Percentiles rank a stretch among this genome's conserved stretches.
phyloP scores from a whole-genome alignment of 1,140 invertebrate genomes.

The Euura lappo region DNA sequence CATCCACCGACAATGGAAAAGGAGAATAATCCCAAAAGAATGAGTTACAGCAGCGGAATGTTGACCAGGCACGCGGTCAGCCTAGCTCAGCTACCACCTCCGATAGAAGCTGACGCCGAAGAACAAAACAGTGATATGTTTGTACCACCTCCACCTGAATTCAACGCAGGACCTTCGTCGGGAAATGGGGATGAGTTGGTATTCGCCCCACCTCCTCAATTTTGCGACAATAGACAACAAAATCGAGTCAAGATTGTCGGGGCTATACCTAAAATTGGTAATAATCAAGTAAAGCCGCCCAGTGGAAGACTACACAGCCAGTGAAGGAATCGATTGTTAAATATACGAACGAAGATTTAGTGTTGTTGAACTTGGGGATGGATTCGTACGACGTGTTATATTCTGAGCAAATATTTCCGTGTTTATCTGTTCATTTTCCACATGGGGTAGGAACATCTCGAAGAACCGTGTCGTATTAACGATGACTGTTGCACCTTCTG shows the following conservation, averaged over 20 bases:
- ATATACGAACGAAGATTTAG: slow-evolving; percentile 29
- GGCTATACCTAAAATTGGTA: slow-evolving; percentile 71
- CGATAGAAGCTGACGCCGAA: slow-evolving; percentile 77
- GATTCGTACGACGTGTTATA: too few relatives aligned
- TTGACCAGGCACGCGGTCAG: slow-evolving; percentile 75
- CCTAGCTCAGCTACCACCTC: slow-evolving; percentile 80
- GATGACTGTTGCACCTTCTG: too few relatives aligned
- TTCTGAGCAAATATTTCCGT: too few relatives aligned
- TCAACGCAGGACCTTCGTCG: slow-evolving; percentile 62
- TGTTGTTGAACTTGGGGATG: background rate
- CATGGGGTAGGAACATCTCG: too few relatives aligned
- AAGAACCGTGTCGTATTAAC: too few relatives aligned
- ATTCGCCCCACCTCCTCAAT: slow-evolving; percentile 75
- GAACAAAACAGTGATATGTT: slow-evolving; percentile 70
- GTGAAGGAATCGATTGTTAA: slow-evolving; percentile 41
- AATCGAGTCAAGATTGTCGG: slow-evolving; percentile 78
- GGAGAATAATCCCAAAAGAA: slow-evolving; percentile 44
- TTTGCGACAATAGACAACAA: slow-evolving; percentile 65
- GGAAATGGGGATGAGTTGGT: slow-evolving; percentile 61
- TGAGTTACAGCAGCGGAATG: slow-evolving; percentile 57
- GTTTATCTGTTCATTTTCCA: too few relatives aligned
- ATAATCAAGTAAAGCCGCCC: slow-evolving; percentile 57
- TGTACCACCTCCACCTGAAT: slow-evolving; percentile 81
- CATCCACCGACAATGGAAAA: slow-evolving; percentile 39
- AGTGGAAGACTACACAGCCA: slow-evolving; percentile 63